These are phyloP conservation scores for Harmothoe impar DNA, from an alignment of 2,888 invertebrate species.

Conservation along the genomic window DNA sequence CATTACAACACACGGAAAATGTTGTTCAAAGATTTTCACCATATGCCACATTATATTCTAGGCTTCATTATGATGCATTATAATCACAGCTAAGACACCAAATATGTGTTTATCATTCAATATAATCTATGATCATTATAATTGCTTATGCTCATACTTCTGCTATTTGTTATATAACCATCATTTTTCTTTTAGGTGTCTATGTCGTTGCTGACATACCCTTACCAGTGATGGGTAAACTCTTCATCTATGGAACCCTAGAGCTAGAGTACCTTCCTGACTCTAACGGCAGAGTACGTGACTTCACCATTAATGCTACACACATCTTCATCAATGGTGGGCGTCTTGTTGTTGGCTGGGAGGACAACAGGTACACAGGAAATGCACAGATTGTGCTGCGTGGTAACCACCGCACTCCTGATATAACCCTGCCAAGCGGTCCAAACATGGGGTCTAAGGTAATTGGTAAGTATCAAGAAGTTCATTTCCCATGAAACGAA, in stretches of 20 bases:
- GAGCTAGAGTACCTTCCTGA: slow-evolving; percentile 71
- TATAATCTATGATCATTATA: no score
- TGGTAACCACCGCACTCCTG: slow-evolving; percentile 68
- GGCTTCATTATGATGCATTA: no score
- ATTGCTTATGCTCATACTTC: no score
- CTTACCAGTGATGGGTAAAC: slow-evolving; percentile 60
- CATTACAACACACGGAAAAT: no score
- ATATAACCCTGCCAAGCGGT: slow-evolving; percentile 66
- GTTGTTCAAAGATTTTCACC: no score
- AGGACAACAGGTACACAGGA: slow-evolving; percentile 72
- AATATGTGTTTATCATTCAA: no score
- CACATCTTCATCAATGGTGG: slow-evolving; percentile 65
- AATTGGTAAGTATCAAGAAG: slow-evolving; percentile 72
- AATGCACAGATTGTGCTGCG: slow-evolving; percentile 68
- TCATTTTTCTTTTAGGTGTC: slow-evolving; percentile 66
- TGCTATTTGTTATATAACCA: no score
- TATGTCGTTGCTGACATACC: slow-evolving; percentile 75
- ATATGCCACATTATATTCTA: no score
- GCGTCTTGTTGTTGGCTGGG: slow-evolving; percentile 78
- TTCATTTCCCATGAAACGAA: no score
- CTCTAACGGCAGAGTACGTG: neutral
- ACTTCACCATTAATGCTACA: slow-evolving; percentile 59
- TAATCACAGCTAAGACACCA: no score
- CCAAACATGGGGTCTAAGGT: slow-evolving; percentile 72
- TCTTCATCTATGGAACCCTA: slow-evolving; percentile 75